These are phyloP conservation scores for Nephrotoma appendiculata DNA, from an alignment of 2,888 invertebrate species.

Conservation along the genomic window DNA sequence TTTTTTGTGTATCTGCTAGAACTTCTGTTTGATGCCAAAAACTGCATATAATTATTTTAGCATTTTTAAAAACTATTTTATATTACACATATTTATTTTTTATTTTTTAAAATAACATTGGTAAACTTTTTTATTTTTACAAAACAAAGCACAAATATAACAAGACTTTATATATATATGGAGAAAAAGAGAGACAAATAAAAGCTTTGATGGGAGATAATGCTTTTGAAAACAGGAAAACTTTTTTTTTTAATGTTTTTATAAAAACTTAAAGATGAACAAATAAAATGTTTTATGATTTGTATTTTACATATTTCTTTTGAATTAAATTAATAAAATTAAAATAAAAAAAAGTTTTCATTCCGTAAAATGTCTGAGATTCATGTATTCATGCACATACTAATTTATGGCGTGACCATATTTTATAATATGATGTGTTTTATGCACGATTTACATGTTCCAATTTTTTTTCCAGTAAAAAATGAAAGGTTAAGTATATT, in stretches of 20 bases:
- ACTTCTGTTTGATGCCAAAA: not conserved
- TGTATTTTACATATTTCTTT: not conserved
- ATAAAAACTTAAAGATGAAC: not conserved
- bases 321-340: not conserved
- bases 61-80: not conserved
- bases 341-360: too few relatives aligned
- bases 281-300: not conserved
- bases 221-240: not conserved
- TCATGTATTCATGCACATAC: not conserved
- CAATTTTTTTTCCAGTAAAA: too few relatives aligned
- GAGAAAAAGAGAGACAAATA: not conserved
- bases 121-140: not conserved
- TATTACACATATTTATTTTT: not conserved
- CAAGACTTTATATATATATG: not conserved
- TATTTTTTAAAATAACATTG: not conserved
- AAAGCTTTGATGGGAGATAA: not conserved
- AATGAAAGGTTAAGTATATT: too few relatives aligned
- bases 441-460: too few relatives aligned
- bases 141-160: not conserved
- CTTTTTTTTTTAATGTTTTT: not conserved
- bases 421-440: too few relatives aligned
- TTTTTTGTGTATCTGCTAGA: not conserved
- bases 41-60: not conserved
- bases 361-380: not conserved
- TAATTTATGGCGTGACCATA: not conserved